Base-by-base conservation (phyloP, 2,888 invertebrate genomes). In the Andrena flavipes region DNA sequence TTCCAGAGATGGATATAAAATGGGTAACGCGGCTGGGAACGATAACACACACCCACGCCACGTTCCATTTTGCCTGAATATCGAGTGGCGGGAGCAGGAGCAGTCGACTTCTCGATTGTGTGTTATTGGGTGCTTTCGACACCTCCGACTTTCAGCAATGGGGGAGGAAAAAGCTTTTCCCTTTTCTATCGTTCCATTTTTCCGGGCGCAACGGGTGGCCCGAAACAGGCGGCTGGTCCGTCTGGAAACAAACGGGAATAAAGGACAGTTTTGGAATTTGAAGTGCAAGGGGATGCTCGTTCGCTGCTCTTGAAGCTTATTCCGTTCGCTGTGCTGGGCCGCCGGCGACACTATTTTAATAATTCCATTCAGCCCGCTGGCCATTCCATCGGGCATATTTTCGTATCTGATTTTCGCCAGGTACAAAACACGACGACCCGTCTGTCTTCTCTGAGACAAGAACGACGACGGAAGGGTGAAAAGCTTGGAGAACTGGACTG, bases 31-130 rank as follows among this genome's bases (percentile, higher is more conserved):
- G 68, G 71, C 35, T 78, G 76, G 42, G 80, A 83, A 85, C 87
- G 87, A 84, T 83, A 80, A 85, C 80, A 64, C 85, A 74, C 64
- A 64, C 65, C 30, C 42, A 65, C 54, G 76, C 30, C 77, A 78
- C 74, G 85, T 83, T 80, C 87, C 82, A 87, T 88, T 88, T 88
- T 74, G 76, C 80, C 64, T 80, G 88, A 88, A 88, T 88, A 88
- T 88, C 87, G 88, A 88, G 80, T 78, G 79, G 82, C 82, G 72
- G 60, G 30, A 64, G 63, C 65, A 67, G 64, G 74, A 77, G 72
- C 85, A 87, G 82, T 79, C 87, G 83, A 84, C 88, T 85, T 84
- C 75, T 59, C 84, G 82, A 88, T 86, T 86, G 80, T 86, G 73
- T 73, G 83, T 85, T 87, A 87, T 85, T 87, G 85, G 87, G 76